A percentile compares a stretch with the other conserved stretches of the same genome.
Evolutionary conservation across 2,113 vertebrate species (phyloP).

Genomic region (Megalops atlanticus): DNA sequence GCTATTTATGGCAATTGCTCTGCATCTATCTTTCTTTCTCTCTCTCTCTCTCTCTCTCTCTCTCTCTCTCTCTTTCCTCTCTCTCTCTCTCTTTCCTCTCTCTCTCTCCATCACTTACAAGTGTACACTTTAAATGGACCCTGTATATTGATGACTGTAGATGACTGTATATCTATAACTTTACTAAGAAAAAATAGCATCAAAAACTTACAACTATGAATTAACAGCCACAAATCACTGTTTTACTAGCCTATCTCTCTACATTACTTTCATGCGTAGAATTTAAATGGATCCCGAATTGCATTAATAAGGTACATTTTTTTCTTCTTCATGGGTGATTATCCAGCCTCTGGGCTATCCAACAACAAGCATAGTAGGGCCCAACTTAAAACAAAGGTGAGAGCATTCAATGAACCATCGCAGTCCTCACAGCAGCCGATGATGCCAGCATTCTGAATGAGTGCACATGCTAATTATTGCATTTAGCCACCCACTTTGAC

Average conservation of each 20-base stretch:
- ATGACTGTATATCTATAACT: too few relatives aligned
- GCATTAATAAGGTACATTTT: background rate
- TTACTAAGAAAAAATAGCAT: too few relatives aligned
- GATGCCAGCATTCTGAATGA: background rate
- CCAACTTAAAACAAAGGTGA: background rate
- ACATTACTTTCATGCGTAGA: background rate
- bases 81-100: too few relatives aligned
- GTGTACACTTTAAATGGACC: too few relatives aligned
- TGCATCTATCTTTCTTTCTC: background rate
- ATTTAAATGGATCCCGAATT: background rate
- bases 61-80: too few relatives aligned
- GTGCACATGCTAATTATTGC: constrained; percentile 24
- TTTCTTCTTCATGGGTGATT: background rate
- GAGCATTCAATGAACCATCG: background rate
- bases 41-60: too few relatives aligned
- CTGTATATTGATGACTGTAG: too few relatives aligned
- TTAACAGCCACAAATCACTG: too few relatives aligned
- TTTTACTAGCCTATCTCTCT: background rate
- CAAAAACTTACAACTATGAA: too few relatives aligned
- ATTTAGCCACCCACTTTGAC: constrained; percentile 20
- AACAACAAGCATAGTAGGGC: background rate
- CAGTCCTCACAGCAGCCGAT: background rate
- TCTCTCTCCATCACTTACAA: too few relatives aligned
- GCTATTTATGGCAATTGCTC: background rate
- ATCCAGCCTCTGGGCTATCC: too few relatives aligned